phyloP scores from a whole-genome alignment of 1,140 invertebrate genomes.

The Tetragnatha versicolor region DNA sequence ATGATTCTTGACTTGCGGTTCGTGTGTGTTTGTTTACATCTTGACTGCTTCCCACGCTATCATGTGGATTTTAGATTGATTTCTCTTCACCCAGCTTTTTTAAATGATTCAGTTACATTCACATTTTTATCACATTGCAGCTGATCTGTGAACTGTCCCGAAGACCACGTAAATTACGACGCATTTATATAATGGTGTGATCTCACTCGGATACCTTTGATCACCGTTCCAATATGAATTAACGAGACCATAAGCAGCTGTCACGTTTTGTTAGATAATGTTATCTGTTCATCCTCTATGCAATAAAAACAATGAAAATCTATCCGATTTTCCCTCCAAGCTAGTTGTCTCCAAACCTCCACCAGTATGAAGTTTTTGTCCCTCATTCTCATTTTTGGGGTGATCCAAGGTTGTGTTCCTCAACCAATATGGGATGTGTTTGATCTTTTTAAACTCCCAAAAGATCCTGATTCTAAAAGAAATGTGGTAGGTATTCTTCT shows the following conservation, averaged over 20 bases:
- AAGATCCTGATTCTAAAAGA: conserved; percentile 9
- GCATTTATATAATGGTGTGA: no score
- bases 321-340: background rate
- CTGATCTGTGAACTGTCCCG: no score
- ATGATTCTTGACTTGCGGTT: no score
- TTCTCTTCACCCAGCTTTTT: no score
- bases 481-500: conserved; percentile 25
- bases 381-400: background rate
- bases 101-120: no score
- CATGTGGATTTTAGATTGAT: no score
- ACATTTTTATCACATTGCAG: no score
- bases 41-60: no score
- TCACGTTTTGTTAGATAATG: conserved; percentile 2
- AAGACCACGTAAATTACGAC: no score
- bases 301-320: conserved; percentile 12
- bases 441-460: background rate
- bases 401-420: background rate
- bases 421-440: background rate
- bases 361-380: background rate
- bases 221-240: no score
- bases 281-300: background rate
- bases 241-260: conserved; percentile 9
- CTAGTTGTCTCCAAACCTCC: background rate
- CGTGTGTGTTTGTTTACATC: no score
- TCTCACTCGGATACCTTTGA: no score